A percentile compares a stretch with the other conserved stretches of the same genome.
Conservation (phyloP, 2,888 invertebrate genomes). For the Eilema depressum region DNA sequence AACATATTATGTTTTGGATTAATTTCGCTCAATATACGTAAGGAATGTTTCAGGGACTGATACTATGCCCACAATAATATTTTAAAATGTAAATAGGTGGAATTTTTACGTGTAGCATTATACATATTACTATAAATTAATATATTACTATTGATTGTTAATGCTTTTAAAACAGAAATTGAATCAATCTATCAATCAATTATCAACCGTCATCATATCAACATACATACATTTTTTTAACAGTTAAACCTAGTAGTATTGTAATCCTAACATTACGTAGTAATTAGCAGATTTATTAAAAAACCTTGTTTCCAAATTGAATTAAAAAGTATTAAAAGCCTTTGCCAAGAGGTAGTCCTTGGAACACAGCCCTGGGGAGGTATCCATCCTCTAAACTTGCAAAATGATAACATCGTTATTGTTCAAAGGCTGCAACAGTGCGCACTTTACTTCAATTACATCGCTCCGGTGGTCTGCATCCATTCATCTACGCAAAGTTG, state of each 20-base stretch:
- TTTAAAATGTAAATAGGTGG: too few relatives aligned
- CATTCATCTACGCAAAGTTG: slow-evolving; percentile 18
- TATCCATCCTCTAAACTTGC: slow-evolving; percentile 7
- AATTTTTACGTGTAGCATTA: too few relatives aligned
- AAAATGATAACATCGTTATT: slow-evolving; percentile 17
- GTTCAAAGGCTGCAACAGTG: slow-evolving; percentile 25
- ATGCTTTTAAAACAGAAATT: not conserved
- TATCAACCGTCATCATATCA: too few relatives aligned
- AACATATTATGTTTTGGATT: not conserved
- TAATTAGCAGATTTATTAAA: not conserved
- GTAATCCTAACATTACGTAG: too few relatives aligned
- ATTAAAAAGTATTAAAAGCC: not conserved
- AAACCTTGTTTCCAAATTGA: not conserved
- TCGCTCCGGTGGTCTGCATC: slow-evolving; percentile 18
- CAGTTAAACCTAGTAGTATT: too few relatives aligned
- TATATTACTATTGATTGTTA: too few relatives aligned
- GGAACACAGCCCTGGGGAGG: not conserved
- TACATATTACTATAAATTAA: too few relatives aligned
- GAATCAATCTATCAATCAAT: not conserved
- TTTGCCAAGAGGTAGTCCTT: not conserved
- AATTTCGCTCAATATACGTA: not conserved
- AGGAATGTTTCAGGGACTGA: not conserved
- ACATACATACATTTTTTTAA: too few relatives aligned
- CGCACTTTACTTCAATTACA: slow-evolving; percentile 19
- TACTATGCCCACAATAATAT: not conserved